Percentiles rank a stretch among this genome's conserved stretches.
These are phyloP conservation scores for Chascanopsetta lugubris DNA, from an alignment of 2,113 vertebrate genomes.

Conservation along the genomic window DNA sequence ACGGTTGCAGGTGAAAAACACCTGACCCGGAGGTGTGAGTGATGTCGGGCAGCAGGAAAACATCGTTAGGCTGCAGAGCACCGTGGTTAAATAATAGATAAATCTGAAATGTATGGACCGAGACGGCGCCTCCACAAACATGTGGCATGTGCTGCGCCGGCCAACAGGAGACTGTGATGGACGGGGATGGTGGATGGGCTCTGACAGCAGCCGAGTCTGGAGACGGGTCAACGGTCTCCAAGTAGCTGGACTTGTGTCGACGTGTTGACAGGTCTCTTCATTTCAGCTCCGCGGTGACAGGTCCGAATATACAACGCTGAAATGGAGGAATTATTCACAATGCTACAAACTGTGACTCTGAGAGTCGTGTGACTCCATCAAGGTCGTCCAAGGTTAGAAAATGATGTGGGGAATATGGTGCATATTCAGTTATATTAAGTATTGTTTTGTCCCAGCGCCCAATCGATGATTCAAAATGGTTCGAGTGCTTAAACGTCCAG, in stretches of 20 bases:
- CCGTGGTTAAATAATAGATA: conserved; percentile 11
- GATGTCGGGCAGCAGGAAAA: neutral
- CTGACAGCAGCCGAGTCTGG: neutral
- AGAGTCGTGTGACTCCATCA: neutral
- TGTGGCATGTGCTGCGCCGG: neutral
- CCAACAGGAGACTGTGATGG: neutral
- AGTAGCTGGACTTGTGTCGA: neutral
- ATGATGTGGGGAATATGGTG: no score
- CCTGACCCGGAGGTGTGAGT: neutral
- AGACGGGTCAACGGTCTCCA: neutral
- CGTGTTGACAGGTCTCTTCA: neutral
- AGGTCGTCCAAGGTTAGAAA: no score
- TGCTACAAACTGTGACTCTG: no score
- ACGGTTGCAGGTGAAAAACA: conserved; percentile 5
- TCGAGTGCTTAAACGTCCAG: no score
- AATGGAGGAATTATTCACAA: neutral
- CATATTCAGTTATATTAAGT: no score
- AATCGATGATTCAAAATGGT: no score
- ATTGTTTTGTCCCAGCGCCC: no score
- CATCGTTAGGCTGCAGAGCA: neutral
- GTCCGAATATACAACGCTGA: neutral
- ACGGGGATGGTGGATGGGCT: neutral
- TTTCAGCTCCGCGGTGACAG: neutral
- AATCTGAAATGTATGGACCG: neutral
- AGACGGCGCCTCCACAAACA: neutral